phyloP scores from a whole-genome alignment of 2,113 vertebrate species.

The Silurus meridionalis region DNA sequence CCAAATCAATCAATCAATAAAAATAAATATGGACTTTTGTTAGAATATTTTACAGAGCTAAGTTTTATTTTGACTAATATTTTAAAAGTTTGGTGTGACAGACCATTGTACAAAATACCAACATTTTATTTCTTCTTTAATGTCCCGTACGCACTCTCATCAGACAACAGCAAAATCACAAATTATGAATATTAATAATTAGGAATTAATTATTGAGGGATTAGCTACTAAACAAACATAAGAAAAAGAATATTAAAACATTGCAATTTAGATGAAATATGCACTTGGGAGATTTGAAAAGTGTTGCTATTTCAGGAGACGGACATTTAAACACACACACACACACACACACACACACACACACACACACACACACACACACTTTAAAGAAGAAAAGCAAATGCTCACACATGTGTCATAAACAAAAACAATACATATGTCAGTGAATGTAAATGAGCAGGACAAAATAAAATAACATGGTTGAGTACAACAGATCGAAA shows the following conservation, averaged over 20 bases:
- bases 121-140: neutral
- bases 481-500: neutral
- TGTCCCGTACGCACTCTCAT: neutral
- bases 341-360: slow-evolving; percentile 6
- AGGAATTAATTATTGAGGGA: neutral
- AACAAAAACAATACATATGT: neutral
- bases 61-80: neutral
- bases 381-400: neutral
- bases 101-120: neutral
- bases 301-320: neutral
- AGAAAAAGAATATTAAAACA: neutral
- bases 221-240: neutral
- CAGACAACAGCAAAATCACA: neutral
- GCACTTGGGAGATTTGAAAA: neutral
- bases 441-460: neutral
- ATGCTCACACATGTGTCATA: neutral
- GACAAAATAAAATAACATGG: neutral
- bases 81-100: neutral
- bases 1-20: no score
- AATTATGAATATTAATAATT: neutral
- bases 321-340: neutral
- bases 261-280: neutral
- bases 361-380: neutral
- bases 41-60: neutral
- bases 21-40: neutral